These are phyloP conservation scores for Poecilobothrus nobilitatus DNA, from an alignment of 2,888 invertebrate genomes.

Conservation along the genomic window DNA sequence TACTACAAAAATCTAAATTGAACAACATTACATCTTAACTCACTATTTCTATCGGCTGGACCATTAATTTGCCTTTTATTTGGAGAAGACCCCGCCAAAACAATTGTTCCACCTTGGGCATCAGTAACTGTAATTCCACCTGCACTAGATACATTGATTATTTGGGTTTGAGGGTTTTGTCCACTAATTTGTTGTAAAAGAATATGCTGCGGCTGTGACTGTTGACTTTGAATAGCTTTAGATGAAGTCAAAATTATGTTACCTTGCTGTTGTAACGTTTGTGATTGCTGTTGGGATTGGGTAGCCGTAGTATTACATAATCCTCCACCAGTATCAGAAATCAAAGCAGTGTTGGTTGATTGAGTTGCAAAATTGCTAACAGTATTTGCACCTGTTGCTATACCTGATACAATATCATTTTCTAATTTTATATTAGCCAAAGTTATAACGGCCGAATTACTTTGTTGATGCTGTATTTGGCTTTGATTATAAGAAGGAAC, in stretches of 20 bases:
- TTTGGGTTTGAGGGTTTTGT: conserved; percentile 20
- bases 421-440: conserved; percentile 38
- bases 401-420: conserved; percentile 27
- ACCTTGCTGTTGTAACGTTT: conserved; percentile 37
- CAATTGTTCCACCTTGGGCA: conserved; percentile 18
- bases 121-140: conserved; percentile 13
- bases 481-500: conserved; percentile 32
- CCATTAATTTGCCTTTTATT: conserved; percentile 36
- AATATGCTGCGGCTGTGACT: conserved; percentile 34
- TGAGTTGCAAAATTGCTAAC: conserved; percentile 18
- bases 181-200: conserved; percentile 37
- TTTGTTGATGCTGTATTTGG: conserved; percentile 19
- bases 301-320: conserved; percentile 36
- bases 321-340: conserved; percentile 30
- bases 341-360: conserved; percentile 13
- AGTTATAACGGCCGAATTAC: conserved; percentile 31
- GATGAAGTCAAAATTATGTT: conserved; percentile 30
- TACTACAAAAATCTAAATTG: no score
- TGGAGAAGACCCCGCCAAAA: conserved; percentile 19
- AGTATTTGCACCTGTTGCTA: conserved; percentile 15
- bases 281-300: conserved; percentile 28
- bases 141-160: conserved; percentile 19
- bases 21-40: conserved; percentile 14
- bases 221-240: conserved; percentile 30
- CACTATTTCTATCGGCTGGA: conserved; percentile 33